Evolutionary conservation across 2,113 vertebrate species (phyloP).

Genomic region (Tetrao urogallus): DNA sequence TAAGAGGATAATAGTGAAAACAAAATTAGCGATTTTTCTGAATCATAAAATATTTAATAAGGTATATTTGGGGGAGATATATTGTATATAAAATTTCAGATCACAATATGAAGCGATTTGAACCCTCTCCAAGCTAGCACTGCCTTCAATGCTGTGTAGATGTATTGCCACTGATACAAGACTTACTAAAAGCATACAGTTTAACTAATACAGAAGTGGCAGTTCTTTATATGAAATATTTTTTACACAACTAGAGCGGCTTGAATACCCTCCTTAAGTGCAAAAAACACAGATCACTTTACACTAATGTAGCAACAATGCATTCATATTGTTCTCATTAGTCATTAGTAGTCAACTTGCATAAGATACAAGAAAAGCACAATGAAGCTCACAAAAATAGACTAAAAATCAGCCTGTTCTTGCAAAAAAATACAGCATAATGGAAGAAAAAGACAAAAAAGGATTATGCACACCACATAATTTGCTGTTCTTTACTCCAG

Average conservation of each 20-base stretch:
- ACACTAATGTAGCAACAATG: slow-evolving; percentile 92
- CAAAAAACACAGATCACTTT: slow-evolving; percentile 91
- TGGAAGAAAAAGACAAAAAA: slow-evolving; percentile 81
- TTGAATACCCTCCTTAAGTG: slow-evolving; percentile 85
- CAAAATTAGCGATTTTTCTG: slow-evolving; percentile 75
- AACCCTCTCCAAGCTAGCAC: slow-evolving; percentile 86
- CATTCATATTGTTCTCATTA: slow-evolving; percentile 93
- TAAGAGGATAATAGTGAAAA: slow-evolving; percentile 45
- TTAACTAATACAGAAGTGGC: slow-evolving; percentile 87
- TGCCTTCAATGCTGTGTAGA: slow-evolving; percentile 82
- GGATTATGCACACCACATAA: slow-evolving; percentile 87
- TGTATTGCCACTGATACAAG: slow-evolving; percentile 86
- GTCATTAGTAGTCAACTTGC: slow-evolving; percentile 91
- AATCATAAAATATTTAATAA: slow-evolving; percentile 99
- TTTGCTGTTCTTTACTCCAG: slow-evolving; percentile 79
- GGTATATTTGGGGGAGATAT: slow-evolving; percentile 94
- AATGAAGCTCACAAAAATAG: slow-evolving; percentile 87
- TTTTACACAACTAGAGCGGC: slow-evolving; percentile 81
- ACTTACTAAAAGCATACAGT: slow-evolving; percentile 88
- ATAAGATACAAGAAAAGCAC: slow-evolving; percentile 86
- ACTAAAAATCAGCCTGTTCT: slow-evolving; percentile 84
- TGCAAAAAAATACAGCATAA: slow-evolving; percentile 80
- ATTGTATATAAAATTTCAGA: slow-evolving; percentile 99
- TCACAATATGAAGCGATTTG: slow-evolving; percentile 96
- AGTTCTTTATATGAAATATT: slow-evolving; percentile 81